Base-by-base conservation (phyloP, 2,888 invertebrate genomes). In the Mythimna loreyi region DNA sequence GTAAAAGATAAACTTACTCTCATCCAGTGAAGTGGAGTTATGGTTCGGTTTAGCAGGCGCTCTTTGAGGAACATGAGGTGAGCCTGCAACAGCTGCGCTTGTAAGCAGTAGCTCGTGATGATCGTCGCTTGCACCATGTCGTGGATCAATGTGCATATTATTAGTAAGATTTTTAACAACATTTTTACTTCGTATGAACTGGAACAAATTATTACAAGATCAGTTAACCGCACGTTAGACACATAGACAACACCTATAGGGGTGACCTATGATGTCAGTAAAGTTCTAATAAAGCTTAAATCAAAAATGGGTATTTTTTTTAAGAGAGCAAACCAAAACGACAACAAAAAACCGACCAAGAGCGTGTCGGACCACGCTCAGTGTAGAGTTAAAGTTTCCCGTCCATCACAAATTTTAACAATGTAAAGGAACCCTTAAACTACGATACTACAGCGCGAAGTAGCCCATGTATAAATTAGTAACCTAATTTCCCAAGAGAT, bases 91-190 rank as follows among this genome's bases (percentile, higher is more conserved):
- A 98, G 93, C 90, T 98, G 98, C 58, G 97, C 98, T 93, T 98
- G 98, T 28, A 98, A 96, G 84, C 98, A 98, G 90, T 98, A 98
- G 90, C 97, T 98, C 40, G 97, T 97, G 78, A 98, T 97, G 63
- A 98, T 97, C 5, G 98, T 97, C n/a, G 98, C 97, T 92, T 98
- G 98, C 65, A 98, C 97, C 92, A 98, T 97, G 89, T 98, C 98
- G 87, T 98, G 98, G 91, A 97, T 97, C 72, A 98, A 90, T 13
- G 98, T 97, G 78, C 97, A 97, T 50, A 97, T 88, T 36, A 98
- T 96, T 68, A 98, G 91, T 9, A 97, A 86, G 45, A 97, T 92
- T 92, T 97, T 97, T 55, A 97, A 86, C 2, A 91, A 77, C 72
- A 96, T 85, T 81, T 95, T 92, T 56, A 96, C 85, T 86, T 95